Evolutionary conservation across 2,113 vertebrate genomes (phyloP), one percentile per base, ranked within the genome.

Genomic region (Corydoras sp.): DNA sequence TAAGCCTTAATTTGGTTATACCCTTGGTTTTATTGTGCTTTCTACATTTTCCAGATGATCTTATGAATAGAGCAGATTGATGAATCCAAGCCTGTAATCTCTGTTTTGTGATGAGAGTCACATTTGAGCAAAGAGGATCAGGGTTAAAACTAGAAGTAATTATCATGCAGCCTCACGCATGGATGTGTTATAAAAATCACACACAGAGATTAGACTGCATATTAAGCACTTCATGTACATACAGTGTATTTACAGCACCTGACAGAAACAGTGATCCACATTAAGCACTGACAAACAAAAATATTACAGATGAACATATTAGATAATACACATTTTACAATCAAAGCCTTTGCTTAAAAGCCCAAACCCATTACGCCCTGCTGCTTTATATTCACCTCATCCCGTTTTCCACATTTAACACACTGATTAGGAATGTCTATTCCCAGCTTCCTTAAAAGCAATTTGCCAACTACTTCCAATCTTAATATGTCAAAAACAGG

Each of bases 71-170:
- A 79, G 73, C 77, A 78, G 61, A 69, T 69, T 81, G 79, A 82
- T 85, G 73, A 81, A 79, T 79, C 58, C 76, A 63, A 79, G 81
- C 54, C 54, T 72, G 49, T 81, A 83, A 86, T 85, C 81, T 81
- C 76, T 74, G 9, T 14, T 71, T 84, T 84, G 77, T 76, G 74
- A 84, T 84, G 80, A 80, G 69, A 60, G 84, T 76, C 85, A 87
- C 85, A 86, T 80, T 80, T 82, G 71, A 73, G 69, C 31, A 53
- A 64, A 68, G 65, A 18, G 35, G 65, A 50, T 49, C 31, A 80
- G 58, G n/a, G 62, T 65, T 67, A 13, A 62, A 74, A 77, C 76
- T 77, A 83, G 76, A 78, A 81, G 82, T 73, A 75, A 78, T 80
- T 78, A 53, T 60, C 78, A 85, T 85, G 78, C 64, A 67, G 70